Evolutionary conservation across 2,113 vertebrate species (phyloP).

Genomic region (Chaetodon trifascialis): DNA sequence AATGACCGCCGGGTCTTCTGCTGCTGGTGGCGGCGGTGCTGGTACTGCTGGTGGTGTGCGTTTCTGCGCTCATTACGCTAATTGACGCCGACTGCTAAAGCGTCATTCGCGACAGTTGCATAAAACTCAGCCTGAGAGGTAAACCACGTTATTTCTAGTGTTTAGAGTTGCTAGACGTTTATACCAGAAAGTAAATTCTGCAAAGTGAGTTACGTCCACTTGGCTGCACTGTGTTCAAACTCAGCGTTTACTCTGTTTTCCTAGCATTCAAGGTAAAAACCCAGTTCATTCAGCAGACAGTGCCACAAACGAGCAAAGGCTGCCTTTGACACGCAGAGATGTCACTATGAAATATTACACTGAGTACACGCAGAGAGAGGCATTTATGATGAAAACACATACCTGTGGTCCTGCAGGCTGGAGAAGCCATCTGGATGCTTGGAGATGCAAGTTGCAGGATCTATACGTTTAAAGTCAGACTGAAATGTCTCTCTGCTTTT

Average conservation of each 20-base stretch:
- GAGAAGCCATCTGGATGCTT: not conserved
- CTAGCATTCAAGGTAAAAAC: not conserved
- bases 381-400: not conserved
- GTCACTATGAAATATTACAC: not conserved
- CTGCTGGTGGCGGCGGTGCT: not conserved
- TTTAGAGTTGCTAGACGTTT: not conserved
- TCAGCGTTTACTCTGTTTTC: too few relatives aligned
- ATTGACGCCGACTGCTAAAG: slow-evolving; percentile 45
- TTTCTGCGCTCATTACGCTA: slow-evolving; percentile 52
- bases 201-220: not conserved
- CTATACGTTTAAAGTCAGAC: not conserved
- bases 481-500: not conserved
- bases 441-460: not conserved
- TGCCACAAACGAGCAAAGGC: not conserved
- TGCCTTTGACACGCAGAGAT: not conserved
- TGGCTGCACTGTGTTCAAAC: too few relatives aligned
- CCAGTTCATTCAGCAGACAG: not conserved
- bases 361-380: not conserved
- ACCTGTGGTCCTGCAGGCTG: not conserved
- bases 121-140: not conserved
- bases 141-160: not conserved
- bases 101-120: slow-evolving; percentile 12
- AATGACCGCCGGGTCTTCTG: not conserved
- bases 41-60: not conserved
- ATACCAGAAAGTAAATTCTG: not conserved